phyloP scores from a whole-genome alignment of 2,797 vertebrate genomes.

The Propithecus deckenii region DNA sequence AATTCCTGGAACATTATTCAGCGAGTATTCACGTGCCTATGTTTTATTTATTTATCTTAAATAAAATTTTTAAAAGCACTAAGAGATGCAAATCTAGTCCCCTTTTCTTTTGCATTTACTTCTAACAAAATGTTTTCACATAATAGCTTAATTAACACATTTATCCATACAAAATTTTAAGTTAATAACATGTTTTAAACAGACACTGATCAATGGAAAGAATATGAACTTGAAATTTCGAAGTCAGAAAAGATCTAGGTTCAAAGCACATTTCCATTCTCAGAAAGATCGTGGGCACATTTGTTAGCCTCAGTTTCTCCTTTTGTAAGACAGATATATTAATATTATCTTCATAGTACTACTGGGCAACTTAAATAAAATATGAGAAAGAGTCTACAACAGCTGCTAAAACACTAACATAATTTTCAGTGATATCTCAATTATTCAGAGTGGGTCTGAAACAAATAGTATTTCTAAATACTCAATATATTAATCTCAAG shows the following conservation, averaged over 20 bases:
- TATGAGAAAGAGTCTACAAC: not conserved
- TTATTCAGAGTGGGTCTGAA: conserved; percentile 35
- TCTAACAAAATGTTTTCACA: not conserved
- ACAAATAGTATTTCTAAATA: not conserved
- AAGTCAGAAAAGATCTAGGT: conserved; percentile 9
- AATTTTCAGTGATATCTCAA: not conserved
- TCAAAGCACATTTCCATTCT: conserved; percentile 41
- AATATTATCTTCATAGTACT: not conserved
- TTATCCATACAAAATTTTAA: conserved; percentile 26
- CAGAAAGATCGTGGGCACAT: conserved; percentile 1
- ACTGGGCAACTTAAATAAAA: not conserved
- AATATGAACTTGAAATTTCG: not conserved
- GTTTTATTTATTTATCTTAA: conserved; percentile 6
- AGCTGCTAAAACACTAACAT: not conserved
- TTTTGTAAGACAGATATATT: not conserved
- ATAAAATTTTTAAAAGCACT: conserved; percentile 36
- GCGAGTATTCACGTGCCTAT: not conserved
- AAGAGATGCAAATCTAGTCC: not conserved
- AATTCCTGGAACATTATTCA: not conserved
- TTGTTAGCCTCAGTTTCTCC: not conserved
- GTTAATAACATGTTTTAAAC: conserved; percentile 44
- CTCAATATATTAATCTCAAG: not conserved
- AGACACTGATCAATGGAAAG: not conserved
- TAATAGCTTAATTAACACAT: not conserved
- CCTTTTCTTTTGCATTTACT: not conserved